A percentile compares a stretch with the other conserved stretches of the same genome.
These are phyloP conservation scores for Pipistrellus pipistrellus DNA, from an alignment of 2,797 vertebrate species.

Conservation along the genomic window DNA sequence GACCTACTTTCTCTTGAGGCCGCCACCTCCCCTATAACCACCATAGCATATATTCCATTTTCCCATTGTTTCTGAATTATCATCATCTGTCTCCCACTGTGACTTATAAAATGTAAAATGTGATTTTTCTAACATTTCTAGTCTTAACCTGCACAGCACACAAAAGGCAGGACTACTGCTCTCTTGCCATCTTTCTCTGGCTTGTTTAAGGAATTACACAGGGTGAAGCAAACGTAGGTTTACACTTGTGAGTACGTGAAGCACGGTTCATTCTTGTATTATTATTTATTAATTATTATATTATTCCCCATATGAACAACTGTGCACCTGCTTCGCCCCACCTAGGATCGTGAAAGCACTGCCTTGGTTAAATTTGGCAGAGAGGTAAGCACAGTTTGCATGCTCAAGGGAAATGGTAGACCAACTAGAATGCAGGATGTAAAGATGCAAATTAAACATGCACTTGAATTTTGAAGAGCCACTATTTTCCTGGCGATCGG, in stretches of 20 bases:
- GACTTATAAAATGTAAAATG: neutral
- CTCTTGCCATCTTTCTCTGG: rapidly evolving
- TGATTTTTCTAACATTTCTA: neutral
- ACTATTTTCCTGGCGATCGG: neutral
- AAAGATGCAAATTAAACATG: conserved; percentile 39
- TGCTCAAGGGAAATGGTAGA: neutral
- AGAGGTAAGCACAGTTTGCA: neutral
- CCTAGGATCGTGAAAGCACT: neutral
- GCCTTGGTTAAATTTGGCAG: neutral
- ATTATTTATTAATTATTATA: neutral
- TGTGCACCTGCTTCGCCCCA: neutral
- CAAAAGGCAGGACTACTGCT: neutral
- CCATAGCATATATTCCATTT: neutral
- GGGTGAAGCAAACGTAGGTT: neutral
- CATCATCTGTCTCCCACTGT: neutral
- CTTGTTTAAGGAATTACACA: neutral
- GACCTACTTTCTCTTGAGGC: neutral
- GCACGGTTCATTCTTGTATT: neutral
- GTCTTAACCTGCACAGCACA: neutral
- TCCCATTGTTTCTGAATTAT: neutral
- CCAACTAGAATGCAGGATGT: neutral
- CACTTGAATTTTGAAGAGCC: conserved; percentile 36
- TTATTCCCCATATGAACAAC: neutral
- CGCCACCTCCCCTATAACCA: neutral
- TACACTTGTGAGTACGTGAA: neutral